These are phyloP conservation scores for Gorilla gorilla DNA, from an alignment of 2,113 vertebrate genomes.

Conservation along the genomic window DNA sequence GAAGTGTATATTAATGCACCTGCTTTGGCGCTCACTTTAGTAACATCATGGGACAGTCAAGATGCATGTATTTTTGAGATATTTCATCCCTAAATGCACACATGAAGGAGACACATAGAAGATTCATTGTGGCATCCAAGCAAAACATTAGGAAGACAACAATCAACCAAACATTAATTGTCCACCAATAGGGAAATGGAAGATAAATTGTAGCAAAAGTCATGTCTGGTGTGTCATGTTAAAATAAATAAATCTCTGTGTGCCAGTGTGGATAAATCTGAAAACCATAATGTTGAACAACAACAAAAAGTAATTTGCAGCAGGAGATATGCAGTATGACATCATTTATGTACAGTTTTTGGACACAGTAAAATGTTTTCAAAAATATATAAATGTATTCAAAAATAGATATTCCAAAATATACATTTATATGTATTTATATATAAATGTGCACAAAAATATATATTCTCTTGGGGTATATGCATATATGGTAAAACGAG, in stretches of 20 bases:
- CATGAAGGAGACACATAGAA: not conserved
- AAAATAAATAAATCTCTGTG: not conserved
- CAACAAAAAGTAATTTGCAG: not conserved
- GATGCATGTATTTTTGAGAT: not conserved
- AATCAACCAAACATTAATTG: not conserved
- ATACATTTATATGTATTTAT: no score
- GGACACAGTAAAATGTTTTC: not conserved
- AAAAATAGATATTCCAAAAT: no score
- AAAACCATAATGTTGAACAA: not conserved
- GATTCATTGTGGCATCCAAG: not conserved
- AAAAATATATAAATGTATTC: no score
- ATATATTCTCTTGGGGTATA: not conserved
- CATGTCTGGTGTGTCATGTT: not conserved
- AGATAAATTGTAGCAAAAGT: slow-evolving; percentile 3
- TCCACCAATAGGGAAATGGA: not conserved
- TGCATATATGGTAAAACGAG: not conserved
- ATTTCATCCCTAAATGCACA: not conserved
- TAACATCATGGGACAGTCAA: not conserved
- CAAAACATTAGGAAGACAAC: not conserved
- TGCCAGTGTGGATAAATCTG: not conserved
- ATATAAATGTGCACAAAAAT: no score
- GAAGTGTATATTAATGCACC: accelerated
- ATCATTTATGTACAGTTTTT: not conserved
- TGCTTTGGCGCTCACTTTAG: not conserved
- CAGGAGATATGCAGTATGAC: not conserved